Conservation (phyloP, 2,888 invertebrate genomes). For the Hirtodrosophila trivittata region DNA sequence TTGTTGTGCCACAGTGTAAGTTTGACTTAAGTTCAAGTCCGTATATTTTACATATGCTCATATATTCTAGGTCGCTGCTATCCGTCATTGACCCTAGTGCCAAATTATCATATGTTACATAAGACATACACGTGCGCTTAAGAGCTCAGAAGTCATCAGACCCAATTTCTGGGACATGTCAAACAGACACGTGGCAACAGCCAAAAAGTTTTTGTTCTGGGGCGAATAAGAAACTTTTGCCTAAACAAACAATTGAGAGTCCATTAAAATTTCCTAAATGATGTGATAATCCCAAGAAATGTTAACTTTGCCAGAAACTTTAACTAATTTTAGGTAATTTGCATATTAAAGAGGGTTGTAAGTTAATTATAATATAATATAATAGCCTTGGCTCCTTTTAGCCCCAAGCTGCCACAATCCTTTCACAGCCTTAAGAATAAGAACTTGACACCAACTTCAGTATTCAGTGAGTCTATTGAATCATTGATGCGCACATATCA, state of each 20-base stretch:
- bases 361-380: conserved; percentile 12
- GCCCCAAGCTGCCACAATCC: too few species aligned
- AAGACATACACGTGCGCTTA: conserved; percentile 20
- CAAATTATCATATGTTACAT: conserved; percentile 9
- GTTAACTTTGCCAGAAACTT: background rate
- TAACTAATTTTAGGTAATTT: conserved; percentile 1
- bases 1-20: conserved; percentile 10
- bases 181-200: conserved; percentile 23
- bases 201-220: conserved; percentile 5
- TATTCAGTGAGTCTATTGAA: conserved; percentile 14
- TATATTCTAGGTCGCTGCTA: conserved; percentile 46
- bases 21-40: conserved; percentile 16
- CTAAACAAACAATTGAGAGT: conserved; percentile 18
- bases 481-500: conserved; percentile 9
- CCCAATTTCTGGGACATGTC: conserved; percentile 9
- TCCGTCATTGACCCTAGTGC: conserved; percentile 40
- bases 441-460: conserved; percentile 15
- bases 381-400: background rate
- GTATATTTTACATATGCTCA: conserved; percentile 24
- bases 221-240: conserved; percentile 8
- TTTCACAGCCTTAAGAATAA: background rate
- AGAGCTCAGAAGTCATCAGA: conserved; percentile 1
- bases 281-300: conserved; percentile 7
- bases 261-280: conserved; percentile 25
- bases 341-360: conserved; percentile 7